A percentile compares a stretch with the other conserved stretches of the same genome.
phyloP scores from a whole-genome alignment of 2,888 invertebrate species.

The Dromius quadrimaculatus region DNA sequence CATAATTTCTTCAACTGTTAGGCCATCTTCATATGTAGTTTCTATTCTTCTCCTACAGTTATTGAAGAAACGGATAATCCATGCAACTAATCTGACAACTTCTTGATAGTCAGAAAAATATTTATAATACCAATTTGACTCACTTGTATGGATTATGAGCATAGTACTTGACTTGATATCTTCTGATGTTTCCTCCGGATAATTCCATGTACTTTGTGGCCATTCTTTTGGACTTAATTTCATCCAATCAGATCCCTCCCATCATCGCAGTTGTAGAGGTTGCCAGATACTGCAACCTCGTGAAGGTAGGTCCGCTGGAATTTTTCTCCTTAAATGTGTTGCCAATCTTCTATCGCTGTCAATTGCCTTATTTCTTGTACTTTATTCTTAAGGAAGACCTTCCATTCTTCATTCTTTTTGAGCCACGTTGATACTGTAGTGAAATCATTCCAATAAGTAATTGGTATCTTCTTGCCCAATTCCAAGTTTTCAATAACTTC shows the following conservation, averaged over 20 bases:
- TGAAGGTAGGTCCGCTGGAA: conserved; percentile 60
- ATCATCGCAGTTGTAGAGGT: conserved; percentile 58
- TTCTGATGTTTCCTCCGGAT: conserved; percentile 34
- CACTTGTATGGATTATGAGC: conserved; percentile 8
- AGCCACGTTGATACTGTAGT: conserved; percentile 58
- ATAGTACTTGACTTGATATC: conserved; percentile 27
- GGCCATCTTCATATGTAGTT: background rate
- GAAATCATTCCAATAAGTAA: conserved; percentile 57
- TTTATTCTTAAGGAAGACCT: conserved; percentile 57
- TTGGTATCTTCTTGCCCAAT: background rate
- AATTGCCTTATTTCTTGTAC: conserved; percentile 57
- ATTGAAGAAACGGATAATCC: conserved; percentile 47
- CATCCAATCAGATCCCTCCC: conserved; percentile 60
- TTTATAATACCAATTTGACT: background rate
- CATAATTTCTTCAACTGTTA: conserved; percentile 8
- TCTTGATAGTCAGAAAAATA: conserved; percentile 55
- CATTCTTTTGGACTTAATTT: conserved; percentile 53
- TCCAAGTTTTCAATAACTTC: conserved; percentile 50
- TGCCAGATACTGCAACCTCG: conserved; percentile 57
- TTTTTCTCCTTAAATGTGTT: conserved; percentile 58
- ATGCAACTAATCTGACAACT: conserved; percentile 55
- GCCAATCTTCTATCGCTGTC: conserved; percentile 55
- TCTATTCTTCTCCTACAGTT: conserved; percentile 6
- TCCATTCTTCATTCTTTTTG: conserved; percentile 54
- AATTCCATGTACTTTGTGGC: conserved; percentile 51